phyloP scores from a whole-genome alignment of 1,140 invertebrate genomes.

The Megathymus violae region DNA sequence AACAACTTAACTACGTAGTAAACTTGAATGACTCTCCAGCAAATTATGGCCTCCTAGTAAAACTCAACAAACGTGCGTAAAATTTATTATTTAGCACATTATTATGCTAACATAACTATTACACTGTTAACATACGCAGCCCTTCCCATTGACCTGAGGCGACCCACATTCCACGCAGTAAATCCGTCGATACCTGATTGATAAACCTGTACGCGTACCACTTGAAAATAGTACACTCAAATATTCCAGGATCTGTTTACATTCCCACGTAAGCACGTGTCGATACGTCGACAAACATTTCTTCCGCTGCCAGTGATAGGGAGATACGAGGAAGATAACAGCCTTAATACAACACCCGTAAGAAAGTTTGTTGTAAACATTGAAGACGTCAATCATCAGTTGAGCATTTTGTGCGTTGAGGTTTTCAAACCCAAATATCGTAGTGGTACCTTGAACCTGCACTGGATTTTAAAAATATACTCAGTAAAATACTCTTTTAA shows the following conservation, averaged over 20 bases:
- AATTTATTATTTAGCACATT: no score
- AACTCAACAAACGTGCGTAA: no score
- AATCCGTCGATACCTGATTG: constrained; percentile 13
- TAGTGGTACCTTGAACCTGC: no score
- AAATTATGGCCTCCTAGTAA: no score
- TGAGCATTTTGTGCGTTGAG: constrained; percentile 13
- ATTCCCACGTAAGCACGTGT: constrained; percentile 62
- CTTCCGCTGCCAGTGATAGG: background rate
- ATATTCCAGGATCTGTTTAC: constrained; percentile 50
- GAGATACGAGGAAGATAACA: background rate
- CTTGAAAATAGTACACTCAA: constrained; percentile 46
- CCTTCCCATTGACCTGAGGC: background rate
- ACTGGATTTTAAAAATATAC: no score
- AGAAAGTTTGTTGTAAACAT: background rate
- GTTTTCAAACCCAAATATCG: no score
- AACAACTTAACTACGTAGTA: no score
- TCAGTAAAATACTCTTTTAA: no score
- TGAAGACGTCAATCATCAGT: background rate
- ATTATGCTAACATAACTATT: no score
- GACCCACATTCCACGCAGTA: background rate
- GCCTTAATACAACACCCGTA: background rate
- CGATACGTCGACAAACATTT: constrained; percentile 46
- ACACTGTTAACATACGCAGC: background rate
- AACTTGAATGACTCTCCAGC: no score
- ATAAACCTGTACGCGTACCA: constrained; percentile 19